Base-by-base conservation (phyloP, 2,113 vertebrate genomes). In the Morone chrysops region DNA sequence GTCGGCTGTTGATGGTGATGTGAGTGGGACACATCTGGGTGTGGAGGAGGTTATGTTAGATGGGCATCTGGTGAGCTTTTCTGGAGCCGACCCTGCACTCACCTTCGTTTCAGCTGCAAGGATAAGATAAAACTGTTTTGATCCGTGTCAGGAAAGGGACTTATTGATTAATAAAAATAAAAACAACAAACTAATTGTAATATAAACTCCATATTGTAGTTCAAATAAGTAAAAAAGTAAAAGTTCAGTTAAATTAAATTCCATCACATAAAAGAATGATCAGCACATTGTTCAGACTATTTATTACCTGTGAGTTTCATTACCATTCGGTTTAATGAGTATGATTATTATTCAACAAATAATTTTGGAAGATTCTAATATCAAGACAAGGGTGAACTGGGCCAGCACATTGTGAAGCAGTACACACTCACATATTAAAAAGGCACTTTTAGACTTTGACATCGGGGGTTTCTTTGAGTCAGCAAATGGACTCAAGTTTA, bases 401-500 rank as follows among this genome's bases (percentile, higher is more conserved):
- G 9, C 10, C 31, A 20, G 43, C 20, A 11, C 16, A 74, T 31
- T 18, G 14, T 61, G 40, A 70, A 16, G 9, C 10, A 12, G 12
- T 20, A 40, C 41, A 70, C 7, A 96, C 97, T 97, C 91, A 96
- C 97, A 95, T 94, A 94, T 95, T 82, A 95, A 94, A 93, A 96
- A 96, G 95, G 95, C 96, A 96, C 96, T 96, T 91, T 95, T 90
- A 84, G 96, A 90, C 89, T 95, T 96, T 75, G 93, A 85, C 88
- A 94, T 91, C 79, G 95, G 95, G 54, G 94, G 91, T 89, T 94
- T 96, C 90, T 95, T 96, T 53, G 93, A 94, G 84, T 98, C 97
- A 83, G 86, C 67, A 91, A 97, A 97, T 43, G 95, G 94, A 91
- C 96, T 96, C 92, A 97, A 96, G 88, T 96, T 97, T 89, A 99